Evolutionary conservation across 2,113 vertebrate species (phyloP).

Genomic region (Trematocara macrostoma): DNA sequence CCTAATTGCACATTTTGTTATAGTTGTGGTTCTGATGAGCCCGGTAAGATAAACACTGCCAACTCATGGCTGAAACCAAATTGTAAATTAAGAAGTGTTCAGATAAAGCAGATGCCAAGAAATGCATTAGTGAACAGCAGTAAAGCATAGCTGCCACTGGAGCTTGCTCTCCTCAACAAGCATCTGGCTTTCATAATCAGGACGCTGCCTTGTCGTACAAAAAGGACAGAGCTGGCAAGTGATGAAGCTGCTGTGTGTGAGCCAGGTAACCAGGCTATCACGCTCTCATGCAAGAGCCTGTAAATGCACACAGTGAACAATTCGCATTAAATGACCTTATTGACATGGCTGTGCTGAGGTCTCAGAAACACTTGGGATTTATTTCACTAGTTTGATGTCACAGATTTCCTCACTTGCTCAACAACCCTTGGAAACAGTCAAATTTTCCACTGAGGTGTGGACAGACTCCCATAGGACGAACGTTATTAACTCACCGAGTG

Average conservation of each 20-base stretch:
- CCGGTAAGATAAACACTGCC: not conserved
- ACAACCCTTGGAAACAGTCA: not conserved
- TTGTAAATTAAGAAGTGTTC: not conserved
- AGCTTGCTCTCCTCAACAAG: not conserved
- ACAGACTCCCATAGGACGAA: not conserved
- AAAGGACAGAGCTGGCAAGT: not conserved
- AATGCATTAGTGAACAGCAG: not conserved
- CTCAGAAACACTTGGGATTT: not conserved
- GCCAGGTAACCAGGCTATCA: not conserved
- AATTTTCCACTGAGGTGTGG: not conserved
- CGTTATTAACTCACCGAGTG: not conserved
- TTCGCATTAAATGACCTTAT: not conserved
- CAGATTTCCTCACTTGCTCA: not conserved
- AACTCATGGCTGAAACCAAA: not conserved
- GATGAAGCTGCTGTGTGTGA: not conserved
- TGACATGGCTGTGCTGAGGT: not conserved
- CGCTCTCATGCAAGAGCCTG: not conserved
- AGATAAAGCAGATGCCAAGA: conserved; percentile 1
- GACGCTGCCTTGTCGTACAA: not conserved
- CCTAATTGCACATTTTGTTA: not conserved
- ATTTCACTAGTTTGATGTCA: not conserved
- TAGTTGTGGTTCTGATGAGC: not conserved
- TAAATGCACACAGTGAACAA: not conserved
- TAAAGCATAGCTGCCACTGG: not conserved
- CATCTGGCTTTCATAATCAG: conserved; percentile 20